phyloP scores from a whole-genome alignment of 2,888 invertebrate genomes.

The Chrysomela aeneicollis region DNA sequence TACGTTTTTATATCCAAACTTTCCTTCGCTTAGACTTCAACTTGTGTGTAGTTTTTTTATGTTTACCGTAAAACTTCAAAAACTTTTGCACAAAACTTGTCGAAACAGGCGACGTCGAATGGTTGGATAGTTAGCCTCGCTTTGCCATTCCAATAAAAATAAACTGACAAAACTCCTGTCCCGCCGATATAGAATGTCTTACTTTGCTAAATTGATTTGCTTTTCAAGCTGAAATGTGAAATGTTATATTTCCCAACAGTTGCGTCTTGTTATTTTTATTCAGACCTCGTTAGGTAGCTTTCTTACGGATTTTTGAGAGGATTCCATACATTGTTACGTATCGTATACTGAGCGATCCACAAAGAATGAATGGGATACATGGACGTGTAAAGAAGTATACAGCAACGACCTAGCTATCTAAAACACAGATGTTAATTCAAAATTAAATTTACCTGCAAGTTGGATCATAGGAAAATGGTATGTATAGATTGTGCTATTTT shows the following conservation, averaged over 20 bases:
- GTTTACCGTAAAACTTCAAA: neutral
- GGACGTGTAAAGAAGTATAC: too few relatives aligned
- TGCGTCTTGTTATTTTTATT: constrained; percentile 29
- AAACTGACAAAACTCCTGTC: constrained; percentile 28
- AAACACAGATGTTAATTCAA: too few relatives aligned
- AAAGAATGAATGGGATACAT: too few relatives aligned
- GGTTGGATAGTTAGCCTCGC: constrained; percentile 23
- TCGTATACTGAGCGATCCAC: constrained; percentile 3
- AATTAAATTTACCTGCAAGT: too few relatives aligned
- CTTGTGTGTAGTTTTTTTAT: neutral
- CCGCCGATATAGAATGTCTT: constrained; percentile 36
- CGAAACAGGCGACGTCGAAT: neutral
- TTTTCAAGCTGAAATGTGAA: constrained; percentile 26
- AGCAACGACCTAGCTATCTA: too few relatives aligned
- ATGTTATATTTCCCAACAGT: constrained; percentile 26
- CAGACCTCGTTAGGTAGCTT: constrained; percentile 22
- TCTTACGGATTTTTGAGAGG: constrained; percentile 12
- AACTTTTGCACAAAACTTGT: neutral
- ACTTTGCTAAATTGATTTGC: constrained; percentile 37
- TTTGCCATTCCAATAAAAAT: constrained; percentile 29
- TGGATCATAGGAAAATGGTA: too few relatives aligned
- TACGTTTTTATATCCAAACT: neutral
- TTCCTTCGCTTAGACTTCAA: neutral
- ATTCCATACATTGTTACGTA: constrained; percentile 8
- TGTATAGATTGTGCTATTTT: too few relatives aligned